Evolutionary conservation across 1,140 invertebrate genomes (phyloP), one percentile per base, ranked within the genome.

Genomic region (Leptonema lineaticorne): DNA sequence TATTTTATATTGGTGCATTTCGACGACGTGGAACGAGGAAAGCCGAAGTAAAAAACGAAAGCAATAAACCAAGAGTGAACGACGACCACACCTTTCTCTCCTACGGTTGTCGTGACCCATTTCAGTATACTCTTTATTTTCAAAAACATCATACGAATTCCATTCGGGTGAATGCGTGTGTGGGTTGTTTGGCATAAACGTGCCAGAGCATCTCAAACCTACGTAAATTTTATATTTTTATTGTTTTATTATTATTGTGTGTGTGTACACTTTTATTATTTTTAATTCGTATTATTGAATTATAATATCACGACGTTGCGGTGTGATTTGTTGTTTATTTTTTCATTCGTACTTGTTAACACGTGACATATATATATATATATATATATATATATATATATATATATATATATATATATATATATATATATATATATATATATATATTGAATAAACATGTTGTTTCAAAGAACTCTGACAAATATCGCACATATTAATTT

Each of bases 11-110:
- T n/a, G n/a, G n/a, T n/a, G n/a, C n/a, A n/a, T n/a, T n/a, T n/a
- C n/a, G n/a, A n/a, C n/a, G n/a, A n/a, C n/a, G n/a, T n/a, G n/a
- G n/a, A n/a, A n/a, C n/a, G n/a, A n/a, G n/a, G n/a, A n/a, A n/a
- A n/a, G n/a, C n/a, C n/a, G n/a, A n/a, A n/a, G n/a, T n/a, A n/a
- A 62, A 62, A 62, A 62, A 41, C 27, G 59, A 62, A 62, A 62
- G 59, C 29, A 62, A 45, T 45, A 62, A 62, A 45, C 26, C 18
- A 45, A 62, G 59, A 62, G 20, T 45, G 59, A 62, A 26, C 56
- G 26, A 26, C 56, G 26, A 62, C 59, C 59, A 37, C 59, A 33
- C 59, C 59, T 59, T 59, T 59, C 59, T 45, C 22, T 62, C 30
- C 37, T 24, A 24, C 22, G 30, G 28, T 30, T 30, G 8, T 5